Conservation (phyloP, 2,113 vertebrate genomes). For the Lepisosteus oculatus region DNA sequence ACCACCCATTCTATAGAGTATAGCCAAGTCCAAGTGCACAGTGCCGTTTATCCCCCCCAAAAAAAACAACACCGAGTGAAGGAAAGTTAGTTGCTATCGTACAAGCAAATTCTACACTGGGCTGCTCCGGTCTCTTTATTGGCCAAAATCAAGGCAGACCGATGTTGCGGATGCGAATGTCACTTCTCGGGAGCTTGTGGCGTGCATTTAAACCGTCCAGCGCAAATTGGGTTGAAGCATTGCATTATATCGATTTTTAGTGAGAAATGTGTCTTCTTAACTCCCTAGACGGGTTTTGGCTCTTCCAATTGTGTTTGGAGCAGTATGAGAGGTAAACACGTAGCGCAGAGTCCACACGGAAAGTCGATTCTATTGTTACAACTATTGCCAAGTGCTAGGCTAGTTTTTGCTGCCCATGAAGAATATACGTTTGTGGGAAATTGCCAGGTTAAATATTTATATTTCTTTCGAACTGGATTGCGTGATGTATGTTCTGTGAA, state of each 20-base stretch:
- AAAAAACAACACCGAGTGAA: neutral
- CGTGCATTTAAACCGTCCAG: neutral
- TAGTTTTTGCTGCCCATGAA: conserved; percentile 5
- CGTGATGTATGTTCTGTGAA: no score
- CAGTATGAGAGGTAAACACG: neutral
- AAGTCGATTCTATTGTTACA: conserved; percentile 1
- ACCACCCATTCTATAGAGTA: neutral
- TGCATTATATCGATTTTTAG: neutral
- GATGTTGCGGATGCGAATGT: conserved; percentile 3
- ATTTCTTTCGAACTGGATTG: no score
- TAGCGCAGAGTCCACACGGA: neutral
- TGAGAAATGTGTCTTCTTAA: neutral
- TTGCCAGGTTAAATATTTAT: no score
- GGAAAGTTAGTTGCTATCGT: neutral
- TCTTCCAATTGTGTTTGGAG: neutral
- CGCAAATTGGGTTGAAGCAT: neutral
- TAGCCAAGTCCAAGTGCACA: neutral
- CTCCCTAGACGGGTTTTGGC: neutral
- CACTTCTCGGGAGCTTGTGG: neutral
- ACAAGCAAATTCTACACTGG: neutral
- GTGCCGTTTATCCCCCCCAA: neutral
- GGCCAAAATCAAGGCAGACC: neutral
- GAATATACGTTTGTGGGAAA: neutral
- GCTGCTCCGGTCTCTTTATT: no score
- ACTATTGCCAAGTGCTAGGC: neutral